A percentile compares a stretch with the other conserved stretches of the same genome.
phyloP scores from a whole-genome alignment of 2,113 vertebrate genomes.

The Seriola dumerili region DNA sequence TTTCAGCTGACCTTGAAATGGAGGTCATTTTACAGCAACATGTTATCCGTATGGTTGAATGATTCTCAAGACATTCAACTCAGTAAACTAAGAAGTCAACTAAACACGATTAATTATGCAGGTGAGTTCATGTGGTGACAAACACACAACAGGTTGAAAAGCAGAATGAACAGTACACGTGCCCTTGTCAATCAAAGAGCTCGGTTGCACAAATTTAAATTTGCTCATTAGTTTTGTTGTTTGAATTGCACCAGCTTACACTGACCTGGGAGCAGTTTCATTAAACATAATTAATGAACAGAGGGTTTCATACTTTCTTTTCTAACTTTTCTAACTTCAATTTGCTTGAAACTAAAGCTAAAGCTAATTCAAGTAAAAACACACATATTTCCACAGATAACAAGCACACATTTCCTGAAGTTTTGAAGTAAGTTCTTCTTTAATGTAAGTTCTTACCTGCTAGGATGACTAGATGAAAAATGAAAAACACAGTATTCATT shows the following conservation, averaged over 20 bases:
- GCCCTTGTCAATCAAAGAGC: conserved; percentile 78
- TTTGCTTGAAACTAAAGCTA: background rate
- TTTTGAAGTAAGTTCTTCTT: background rate
- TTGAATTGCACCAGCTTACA: conserved; percentile 18
- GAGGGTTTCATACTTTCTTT: background rate
- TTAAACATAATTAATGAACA: background rate
- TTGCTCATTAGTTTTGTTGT: conserved; percentile 35
- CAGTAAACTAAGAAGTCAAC: conserved; percentile 19
- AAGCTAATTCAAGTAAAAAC: background rate
- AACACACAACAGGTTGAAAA: conserved; percentile 24
- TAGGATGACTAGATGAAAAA: conserved; percentile 60
- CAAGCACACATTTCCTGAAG: background rate
- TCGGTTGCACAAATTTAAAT: conserved; percentile 6
- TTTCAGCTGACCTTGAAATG: conserved; percentile 70
- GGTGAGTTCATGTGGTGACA: conserved; percentile 46
- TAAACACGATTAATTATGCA: conserved; percentile 28
- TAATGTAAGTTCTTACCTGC: conserved; percentile 68
- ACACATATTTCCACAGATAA: background rate
- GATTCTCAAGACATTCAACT: conserved; percentile 19
- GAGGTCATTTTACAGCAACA: conserved; percentile 53
- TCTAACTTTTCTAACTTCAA: background rate
- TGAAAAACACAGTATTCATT: conserved; percentile 53
- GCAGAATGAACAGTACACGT: conserved; percentile 48
- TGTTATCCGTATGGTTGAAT: conserved; percentile 45
- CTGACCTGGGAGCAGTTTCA: conserved; percentile 9